Evolutionary conservation across 2,888 invertebrate genomes (phyloP).

Genomic region (Pandemis cinnamomeana): DNA sequence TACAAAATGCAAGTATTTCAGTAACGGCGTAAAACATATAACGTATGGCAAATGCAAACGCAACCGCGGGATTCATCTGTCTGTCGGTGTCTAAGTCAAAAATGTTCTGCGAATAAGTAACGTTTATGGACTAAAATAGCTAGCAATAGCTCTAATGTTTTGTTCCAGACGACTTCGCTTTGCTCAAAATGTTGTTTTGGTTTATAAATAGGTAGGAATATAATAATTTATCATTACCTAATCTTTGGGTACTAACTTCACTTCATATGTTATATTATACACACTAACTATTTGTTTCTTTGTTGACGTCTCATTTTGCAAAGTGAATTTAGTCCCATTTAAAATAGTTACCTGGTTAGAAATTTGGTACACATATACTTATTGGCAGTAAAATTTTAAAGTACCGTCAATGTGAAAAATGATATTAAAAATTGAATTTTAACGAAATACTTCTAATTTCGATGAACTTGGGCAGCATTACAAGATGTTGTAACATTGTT

Average conservation of each 20-base stretch:
- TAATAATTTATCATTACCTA: too few species aligned
- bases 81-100: neutral
- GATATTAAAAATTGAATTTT: too few species aligned
- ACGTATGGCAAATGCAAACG: neutral
- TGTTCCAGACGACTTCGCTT: too few species aligned
- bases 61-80: neutral
- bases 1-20: constrained; percentile 6
- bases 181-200: too few species aligned
- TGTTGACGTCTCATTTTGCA: neutral
- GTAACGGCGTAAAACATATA: neutral
- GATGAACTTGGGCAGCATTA: constrained; percentile 9
- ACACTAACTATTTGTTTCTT: too few species aligned
- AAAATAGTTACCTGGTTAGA: neutral
- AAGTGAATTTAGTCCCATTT: neutral
- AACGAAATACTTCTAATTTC: neutral
- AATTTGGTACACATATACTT: too few species aligned
- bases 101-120: neutral
- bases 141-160: too few species aligned
- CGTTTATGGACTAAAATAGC: neutral
- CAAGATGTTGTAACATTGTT: constrained; percentile 30
- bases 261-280: too few species aligned
- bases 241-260: too few species aligned
- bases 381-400: too few species aligned
- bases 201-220: too few species aligned
- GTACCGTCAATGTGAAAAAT: neutral